Base-by-base conservation (phyloP, 2,797 vertebrate genomes). In the Betta splendens region DNA sequence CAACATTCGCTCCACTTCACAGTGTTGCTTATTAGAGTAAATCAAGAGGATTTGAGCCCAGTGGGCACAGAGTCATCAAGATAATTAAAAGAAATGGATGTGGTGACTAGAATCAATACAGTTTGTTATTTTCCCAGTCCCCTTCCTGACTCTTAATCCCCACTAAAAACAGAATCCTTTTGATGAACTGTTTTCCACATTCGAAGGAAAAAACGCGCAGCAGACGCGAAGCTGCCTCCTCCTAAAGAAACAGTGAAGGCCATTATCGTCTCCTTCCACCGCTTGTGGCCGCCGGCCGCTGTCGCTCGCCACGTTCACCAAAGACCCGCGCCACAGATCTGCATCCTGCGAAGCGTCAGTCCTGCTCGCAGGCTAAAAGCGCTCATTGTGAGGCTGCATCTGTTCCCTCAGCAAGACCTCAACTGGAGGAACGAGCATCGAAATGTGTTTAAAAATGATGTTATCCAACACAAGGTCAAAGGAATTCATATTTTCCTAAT, bases 231-330 rank as follows among this genome's bases (percentile, higher is more conserved):
- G 26, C n/a, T 6, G 31, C 13, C 10, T 7, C 38, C 42, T 74
- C 67, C 50, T 48, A 2, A 33, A 17, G 20, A 32, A 33, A 47
- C 46, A 39, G 73, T 77, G 73, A 87, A 86, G 60, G 69, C 44
- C 62, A 44, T 69, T 60, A 69, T 84, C 86, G 85, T 85, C 72
- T 65, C 29, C 72, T 17, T 40, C 58, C 38, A 73, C 63, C 64
- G 56, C 51, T 83, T 83, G 75, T 83, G 75, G 63, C 38, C 67
- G 52, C 15, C 11, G 57, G 50, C 60, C 69, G 39, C 31, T 66
- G 44, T n/a, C 81, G 85, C 69, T 75, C 9, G 42, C 54, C 76
- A 69, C 82, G 85, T 67, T 84, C 61, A 82, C 60, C 69, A 63
- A 67, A 60, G 42, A 28, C 36, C 57, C 52, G 39, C 47, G 0